These are phyloP conservation scores for Cariama cristata DNA, from an alignment of 2,113 vertebrate genomes.

Conservation along the genomic window DNA sequence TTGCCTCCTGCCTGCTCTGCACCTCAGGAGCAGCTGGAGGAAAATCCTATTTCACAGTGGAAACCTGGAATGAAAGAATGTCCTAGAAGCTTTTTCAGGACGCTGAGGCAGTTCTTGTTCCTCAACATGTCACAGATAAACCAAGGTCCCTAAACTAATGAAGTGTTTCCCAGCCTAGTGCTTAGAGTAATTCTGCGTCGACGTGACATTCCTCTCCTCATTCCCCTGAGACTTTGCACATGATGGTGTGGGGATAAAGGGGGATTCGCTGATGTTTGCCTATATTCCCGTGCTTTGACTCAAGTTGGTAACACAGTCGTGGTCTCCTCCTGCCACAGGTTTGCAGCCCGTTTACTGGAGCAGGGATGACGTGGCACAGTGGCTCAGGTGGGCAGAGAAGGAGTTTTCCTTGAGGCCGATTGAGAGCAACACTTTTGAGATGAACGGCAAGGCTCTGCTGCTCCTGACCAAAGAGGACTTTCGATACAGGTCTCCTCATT, in stretches of 20 bases:
- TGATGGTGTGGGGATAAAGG: neutral
- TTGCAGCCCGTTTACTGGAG: constrained; percentile 94
- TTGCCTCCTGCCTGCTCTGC: neutral
- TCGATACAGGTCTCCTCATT: constrained; percentile 94
- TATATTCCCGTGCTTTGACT: neutral
- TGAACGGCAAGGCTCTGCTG: constrained; percentile 97
- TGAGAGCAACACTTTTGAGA: constrained; percentile 93
- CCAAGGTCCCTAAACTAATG: neutral
- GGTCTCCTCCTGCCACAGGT: constrained; percentile 75
- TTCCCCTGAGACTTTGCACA: neutral
- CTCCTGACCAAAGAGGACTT: constrained; percentile 99
- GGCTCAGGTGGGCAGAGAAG: constrained; percentile 95
- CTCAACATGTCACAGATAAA: neutral
- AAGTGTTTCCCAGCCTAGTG: neutral
- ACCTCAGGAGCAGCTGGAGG: neutral
- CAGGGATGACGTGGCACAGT: constrained; percentile 94
- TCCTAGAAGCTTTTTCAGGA: neutral
- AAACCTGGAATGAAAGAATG: neutral
- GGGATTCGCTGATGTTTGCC: neutral
- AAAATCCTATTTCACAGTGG: neutral
- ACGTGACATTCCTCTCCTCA: neutral
- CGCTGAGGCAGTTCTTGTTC: neutral
- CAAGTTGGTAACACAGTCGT: neutral
- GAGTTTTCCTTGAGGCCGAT: constrained; percentile 94
- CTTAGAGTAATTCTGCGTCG: neutral